These are phyloP conservation scores for Cygnus olor DNA, from an alignment of 2,797 vertebrate species.

Conservation along the genomic window DNA sequence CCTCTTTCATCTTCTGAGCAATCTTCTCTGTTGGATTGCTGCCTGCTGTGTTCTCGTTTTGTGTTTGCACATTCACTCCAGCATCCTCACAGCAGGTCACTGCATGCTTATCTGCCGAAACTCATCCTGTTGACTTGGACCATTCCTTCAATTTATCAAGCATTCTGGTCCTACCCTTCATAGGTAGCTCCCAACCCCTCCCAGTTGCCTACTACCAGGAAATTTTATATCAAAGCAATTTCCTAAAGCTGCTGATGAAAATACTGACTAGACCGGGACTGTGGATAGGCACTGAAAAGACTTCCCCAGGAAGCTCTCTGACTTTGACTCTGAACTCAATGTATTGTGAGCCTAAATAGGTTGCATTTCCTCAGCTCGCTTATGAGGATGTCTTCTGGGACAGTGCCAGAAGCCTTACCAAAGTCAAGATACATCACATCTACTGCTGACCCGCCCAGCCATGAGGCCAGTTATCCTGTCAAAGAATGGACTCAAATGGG, in stretches of 20 bases:
- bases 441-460: not conserved
- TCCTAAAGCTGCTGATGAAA: not conserved
- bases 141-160: not conserved
- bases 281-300: not conserved
- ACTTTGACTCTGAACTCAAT: not conserved
- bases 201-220: accelerated
- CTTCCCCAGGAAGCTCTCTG: not conserved
- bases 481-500: constrained; percentile 22
- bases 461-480: not conserved
- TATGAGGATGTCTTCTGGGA: not conserved
- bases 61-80: not conserved
- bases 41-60: not conserved
- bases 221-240: not conserved
- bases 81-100: not conserved
- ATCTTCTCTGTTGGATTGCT: not conserved
- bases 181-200: not conserved
- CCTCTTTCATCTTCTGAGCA: not conserved
- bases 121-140: not conserved
- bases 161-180: not conserved
- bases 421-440: constrained; percentile 52
- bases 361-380: accelerated
- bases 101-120: not conserved
- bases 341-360: not conserved
- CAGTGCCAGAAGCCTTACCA: constrained; percentile 43
- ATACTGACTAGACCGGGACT: not conserved